These are phyloP conservation scores for Drosophila triauraria DNA, from an alignment of 1,140 invertebrate species.

Conservation along the genomic window DNA sequence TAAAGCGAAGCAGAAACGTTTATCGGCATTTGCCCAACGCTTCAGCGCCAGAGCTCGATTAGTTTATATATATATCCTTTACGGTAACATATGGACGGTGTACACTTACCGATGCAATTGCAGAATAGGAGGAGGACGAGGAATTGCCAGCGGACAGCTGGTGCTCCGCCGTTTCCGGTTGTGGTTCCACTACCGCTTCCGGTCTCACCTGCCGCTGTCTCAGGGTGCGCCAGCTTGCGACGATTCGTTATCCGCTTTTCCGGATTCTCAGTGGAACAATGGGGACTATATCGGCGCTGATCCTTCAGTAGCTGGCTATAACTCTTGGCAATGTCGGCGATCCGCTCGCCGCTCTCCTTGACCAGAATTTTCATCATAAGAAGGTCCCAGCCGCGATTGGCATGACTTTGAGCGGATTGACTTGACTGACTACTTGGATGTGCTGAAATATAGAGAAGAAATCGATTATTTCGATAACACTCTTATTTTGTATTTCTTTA, in stretches of 20 bases:
- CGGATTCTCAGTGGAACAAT: neutral
- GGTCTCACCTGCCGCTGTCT: slow-evolving; percentile 15
- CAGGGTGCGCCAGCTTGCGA: slow-evolving; percentile 58
- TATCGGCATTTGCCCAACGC: slow-evolving; percentile 42
- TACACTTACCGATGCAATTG: slow-evolving; percentile 80
- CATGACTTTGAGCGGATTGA: slow-evolving; percentile 38
- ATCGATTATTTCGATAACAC: no score
- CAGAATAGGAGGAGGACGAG: slow-evolving; percentile 57
- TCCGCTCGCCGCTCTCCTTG: slow-evolving; percentile 55
- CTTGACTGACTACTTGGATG: neutral
- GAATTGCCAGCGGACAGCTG: slow-evolving; percentile 55
- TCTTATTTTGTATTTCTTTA: no score
- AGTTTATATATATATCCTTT: neutral
- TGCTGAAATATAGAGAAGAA: neutral
- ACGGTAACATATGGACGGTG: no score
- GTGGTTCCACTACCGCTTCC: slow-evolving; percentile 7
- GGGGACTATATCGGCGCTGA: slow-evolving; percentile 1
- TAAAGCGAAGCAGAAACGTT: slow-evolving; percentile 27
- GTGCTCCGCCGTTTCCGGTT: slow-evolving; percentile 21
- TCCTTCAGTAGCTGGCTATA: slow-evolving; percentile 28
- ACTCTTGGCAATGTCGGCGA: slow-evolving; percentile 40
- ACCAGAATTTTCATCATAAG: slow-evolving; percentile 66
- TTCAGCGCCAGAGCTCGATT: slow-evolving; percentile 30
- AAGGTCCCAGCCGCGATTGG: slow-evolving; percentile 41
- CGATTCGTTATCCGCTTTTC: neutral